phyloP scores from a whole-genome alignment of 2,113 vertebrate species.

The Prunella himalayana region DNA sequence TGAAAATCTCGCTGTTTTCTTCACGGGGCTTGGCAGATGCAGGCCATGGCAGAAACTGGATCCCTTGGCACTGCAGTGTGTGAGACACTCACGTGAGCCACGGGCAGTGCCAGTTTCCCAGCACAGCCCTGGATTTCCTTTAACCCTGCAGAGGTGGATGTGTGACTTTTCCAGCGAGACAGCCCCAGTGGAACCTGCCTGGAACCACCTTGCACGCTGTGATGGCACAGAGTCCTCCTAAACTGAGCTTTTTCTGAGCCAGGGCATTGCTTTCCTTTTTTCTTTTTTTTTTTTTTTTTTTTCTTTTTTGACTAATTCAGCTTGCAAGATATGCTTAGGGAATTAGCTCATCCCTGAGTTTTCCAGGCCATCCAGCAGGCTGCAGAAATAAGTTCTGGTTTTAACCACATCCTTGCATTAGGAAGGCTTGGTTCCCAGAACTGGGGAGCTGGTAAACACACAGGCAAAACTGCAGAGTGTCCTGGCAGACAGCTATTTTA shows the following conservation, averaged over 20 bases:
- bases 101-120: constrained; percentile 39
- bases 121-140: neutral
- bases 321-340: neutral
- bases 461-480: neutral
- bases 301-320: neutral
- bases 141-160: neutral
- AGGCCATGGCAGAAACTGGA: constrained; percentile 31
- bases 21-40: constrained; percentile 33
- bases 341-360: neutral
- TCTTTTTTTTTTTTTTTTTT: neutral
- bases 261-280: neutral
- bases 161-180: neutral
- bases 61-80: constrained; percentile 24
- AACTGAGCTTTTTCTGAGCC: neutral
- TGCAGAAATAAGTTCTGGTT: neutral
- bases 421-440: neutral
- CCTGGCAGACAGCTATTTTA: neutral
- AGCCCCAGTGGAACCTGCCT: neutral
- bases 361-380: neutral
- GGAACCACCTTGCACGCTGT: neutral
- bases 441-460: neutral
- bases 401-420: neutral
- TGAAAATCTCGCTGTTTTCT: constrained; percentile 16
- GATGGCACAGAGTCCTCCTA: neutral
- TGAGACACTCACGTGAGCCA: constrained; percentile 33